Base-by-base conservation (phyloP, 2,888 invertebrate species). In the Halictus ligatus region DNA sequence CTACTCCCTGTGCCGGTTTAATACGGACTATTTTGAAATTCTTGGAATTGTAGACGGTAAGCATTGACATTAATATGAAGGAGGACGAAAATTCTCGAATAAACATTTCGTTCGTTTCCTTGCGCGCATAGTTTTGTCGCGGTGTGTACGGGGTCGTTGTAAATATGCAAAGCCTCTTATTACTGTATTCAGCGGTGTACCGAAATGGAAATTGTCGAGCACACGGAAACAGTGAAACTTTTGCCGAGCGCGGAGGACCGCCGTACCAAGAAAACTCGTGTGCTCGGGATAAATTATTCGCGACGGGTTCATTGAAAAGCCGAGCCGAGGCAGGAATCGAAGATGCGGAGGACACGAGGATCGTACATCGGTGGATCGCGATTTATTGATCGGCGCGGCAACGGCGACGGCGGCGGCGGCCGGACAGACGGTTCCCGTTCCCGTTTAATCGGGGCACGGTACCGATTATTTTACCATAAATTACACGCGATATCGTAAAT, bases 401-500 rank as follows among this genome's bases (percentile, higher is more conserved):
- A 35, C 35, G 21, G 8, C 15, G 2, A 15, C 29, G 13, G 18
- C 72, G 21, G 8, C 15, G 2, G 29, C 29, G 13, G 18, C 72
- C 46, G 40, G n/a, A 35, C 35, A 35, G 35, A 67, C 67, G 29
- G 29, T 21, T 35, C 35, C 21, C n/a, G 54, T 83, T 71, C 48
- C 48, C 43, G 58, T 35, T 71, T 84, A 74, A 84, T 75, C 69
- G 74, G 40, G 40, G 2, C 12, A 71, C 46, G 73, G 73, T 21
- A 43, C 46, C 72, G 71, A 86, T 74, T 76, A 83, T 86, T 83
- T 86, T 71, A 60, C 50, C 83, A 76, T 80, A 80, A 83, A 80
- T 58, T 79, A 79, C 75, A 21, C 78, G 48, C 84, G 84, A 81
- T 77, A 79, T 50, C 79, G 77, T 81, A 85, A 86, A 86, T 87